Evolutionary conservation across 2,888 invertebrate species (phyloP).

Genomic region (Drosophila demipolita): DNA sequence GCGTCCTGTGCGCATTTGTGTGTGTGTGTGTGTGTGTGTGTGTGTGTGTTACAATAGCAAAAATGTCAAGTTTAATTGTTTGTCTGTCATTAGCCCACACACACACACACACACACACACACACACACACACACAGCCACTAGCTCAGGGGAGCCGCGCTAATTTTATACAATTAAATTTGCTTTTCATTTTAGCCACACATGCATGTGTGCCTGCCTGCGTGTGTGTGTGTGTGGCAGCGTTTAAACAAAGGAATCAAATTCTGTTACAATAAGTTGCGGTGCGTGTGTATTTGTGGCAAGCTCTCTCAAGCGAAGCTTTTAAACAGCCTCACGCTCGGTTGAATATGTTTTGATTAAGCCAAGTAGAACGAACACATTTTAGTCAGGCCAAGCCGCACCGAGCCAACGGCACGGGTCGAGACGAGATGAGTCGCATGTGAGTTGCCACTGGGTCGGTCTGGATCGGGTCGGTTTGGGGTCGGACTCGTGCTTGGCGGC

Average conservation of each 20-base stretch:
- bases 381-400: slow-evolving; percentile 50
- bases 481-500: not conserved
- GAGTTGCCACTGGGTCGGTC: not conserved
- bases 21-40: not conserved
- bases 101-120: slow-evolving; percentile 14
- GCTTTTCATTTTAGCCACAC: slow-evolving; percentile 54
- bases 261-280: slow-evolving; percentile 74
- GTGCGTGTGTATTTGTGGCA: slow-evolving; percentile 68
- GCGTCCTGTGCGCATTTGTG: not conserved
- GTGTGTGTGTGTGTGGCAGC: not conserved
- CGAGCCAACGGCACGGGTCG: slow-evolving; percentile 7
- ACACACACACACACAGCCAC: slow-evolving; percentile 8
- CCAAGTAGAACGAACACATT: slow-evolving; percentile 78
- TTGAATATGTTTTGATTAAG: slow-evolving; percentile 79
- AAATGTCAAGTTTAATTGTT: slow-evolving; percentile 77
- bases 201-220: slow-evolving; percentile 14
- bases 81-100: slow-evolving; percentile 70
- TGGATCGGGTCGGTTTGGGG: not conserved
- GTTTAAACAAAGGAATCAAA: slow-evolving; percentile 72
- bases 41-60: slow-evolving; percentile 58
- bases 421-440: slow-evolving; percentile 5
- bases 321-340: slow-evolving; percentile 78
- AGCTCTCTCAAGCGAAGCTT: slow-evolving; percentile 76
- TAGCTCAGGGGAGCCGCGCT: slow-evolving; percentile 43
- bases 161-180: slow-evolving; percentile 75